A percentile compares a stretch with the other conserved stretches of the same genome.
phyloP scores from a whole-genome alignment of 2,888 invertebrate genomes.

The Spodoptera littoralis region DNA sequence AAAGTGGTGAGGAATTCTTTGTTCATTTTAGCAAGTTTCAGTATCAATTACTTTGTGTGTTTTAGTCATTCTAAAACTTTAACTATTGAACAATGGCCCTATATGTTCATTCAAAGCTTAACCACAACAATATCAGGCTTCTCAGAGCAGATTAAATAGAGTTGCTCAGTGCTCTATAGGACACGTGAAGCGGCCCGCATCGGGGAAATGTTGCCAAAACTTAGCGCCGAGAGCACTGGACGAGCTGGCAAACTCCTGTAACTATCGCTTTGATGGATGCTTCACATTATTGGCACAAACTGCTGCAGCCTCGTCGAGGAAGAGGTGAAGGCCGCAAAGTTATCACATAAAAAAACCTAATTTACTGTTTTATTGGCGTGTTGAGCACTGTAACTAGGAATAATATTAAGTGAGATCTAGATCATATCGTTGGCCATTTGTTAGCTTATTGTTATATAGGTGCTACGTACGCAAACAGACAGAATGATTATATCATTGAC shows the following conservation, averaged over 20 bases:
- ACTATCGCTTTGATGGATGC: conserved; percentile 19
- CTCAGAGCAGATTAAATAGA: conserved; percentile 12
- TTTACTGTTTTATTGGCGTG: no score
- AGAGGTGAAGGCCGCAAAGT: conserved; percentile 6
- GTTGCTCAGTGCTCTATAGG: background rate
- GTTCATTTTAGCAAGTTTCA: no score
- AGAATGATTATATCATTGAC: background rate
- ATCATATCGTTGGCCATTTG: background rate
- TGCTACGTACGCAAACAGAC: background rate
- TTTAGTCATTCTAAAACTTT: no score
- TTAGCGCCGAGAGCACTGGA: conserved; percentile 6
- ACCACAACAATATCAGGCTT: background rate
- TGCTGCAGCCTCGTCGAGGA: background rate
- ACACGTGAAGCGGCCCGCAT: background rate
- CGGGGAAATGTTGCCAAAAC: conserved; percentile 22
- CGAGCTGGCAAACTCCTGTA: conserved; percentile 9
- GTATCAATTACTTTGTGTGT: no score
- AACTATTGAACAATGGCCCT: no score
- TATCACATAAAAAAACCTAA: background rate
- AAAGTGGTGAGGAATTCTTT: conserved; percentile 5
- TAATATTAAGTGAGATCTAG: no score
- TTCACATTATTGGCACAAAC: conserved; percentile 12
- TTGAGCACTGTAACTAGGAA: no score
- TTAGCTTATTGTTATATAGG: background rate
- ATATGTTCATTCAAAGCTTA: no score